Evolutionary conservation across 2,888 invertebrate species (phyloP), one percentile per base, ranked within the genome.

Genomic region (Tinea trinotella): DNA sequence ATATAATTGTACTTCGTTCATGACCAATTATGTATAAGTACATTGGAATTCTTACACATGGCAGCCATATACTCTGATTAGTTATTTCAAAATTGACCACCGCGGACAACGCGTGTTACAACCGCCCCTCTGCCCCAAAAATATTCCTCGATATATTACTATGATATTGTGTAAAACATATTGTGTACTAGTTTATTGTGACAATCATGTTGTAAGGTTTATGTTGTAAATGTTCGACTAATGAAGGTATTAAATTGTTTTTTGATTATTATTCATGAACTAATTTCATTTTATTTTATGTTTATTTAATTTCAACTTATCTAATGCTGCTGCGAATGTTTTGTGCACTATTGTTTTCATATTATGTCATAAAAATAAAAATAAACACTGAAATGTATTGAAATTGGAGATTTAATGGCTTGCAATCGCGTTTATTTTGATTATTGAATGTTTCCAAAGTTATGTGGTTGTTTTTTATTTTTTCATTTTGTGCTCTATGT

Each of bases 31-130:
- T n/a, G n/a, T n/a, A n/a, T n/a, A n/a, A n/a, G n/a, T n/a, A 30
- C 30, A 30, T 30, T n/a, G 30, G n/a, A n/a, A 30, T 30, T 7
- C 30, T 30, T n/a, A 30, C 22, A 22, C 7, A 30, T 30, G n/a
- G 30, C 30, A 7, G 4, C 7, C 3, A 30, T 7, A n/a, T 30
- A 10, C 9, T 30, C 2, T 7, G 30, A 30, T 2, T n/a, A 30
- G 30, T 75, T 81, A 82, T 82, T 82, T 79, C 76, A 79, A 82
- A 82, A 77, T 71, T 73, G 76, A 72, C 76, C 67, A 64, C 71
- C 65, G 69, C 61, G 71, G 72, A 73, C 73, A 73, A 63, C 76
- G 71, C 70, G 74, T 77, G 79, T 63, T 6, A 24, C 19, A 18
- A 30, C 18, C 64, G 4, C n/a, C 2, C n/a, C 15, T n/a, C 64